Base-by-base conservation (phyloP, 2,888 invertebrate species). In the Rotaria macrura region DNA sequence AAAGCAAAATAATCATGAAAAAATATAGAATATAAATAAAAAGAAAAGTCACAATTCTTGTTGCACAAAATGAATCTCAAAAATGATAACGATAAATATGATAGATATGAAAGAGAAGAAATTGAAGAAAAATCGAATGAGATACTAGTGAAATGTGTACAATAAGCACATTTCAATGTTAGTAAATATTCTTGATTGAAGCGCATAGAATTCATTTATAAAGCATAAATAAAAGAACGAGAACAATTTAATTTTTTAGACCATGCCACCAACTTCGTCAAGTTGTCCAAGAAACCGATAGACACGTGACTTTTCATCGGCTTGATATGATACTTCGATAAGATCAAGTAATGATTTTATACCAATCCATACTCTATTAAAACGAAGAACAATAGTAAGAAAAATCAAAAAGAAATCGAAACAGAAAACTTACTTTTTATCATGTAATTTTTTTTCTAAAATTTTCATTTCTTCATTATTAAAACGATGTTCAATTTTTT, bases 271-370 rank as follows among this genome's bases (percentile, higher is more conserved):
- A 1, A 79, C 40, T 72, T 86, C 86, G 40, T 86, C 86, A 14
- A 86, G 54, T 34, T 72, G 54, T 23, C 23, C 40, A 49, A 86
- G 38, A 65, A 86, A 86, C 49, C 84, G 72, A 20, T 54, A 43
- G n/a, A 84, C 84, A 83, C 84, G 47, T 72, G 84, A 74, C 47
- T 14, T 84, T 38, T 86, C 86, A 57, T 84, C 84, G 3, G 86
- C 85, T 72, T 86, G 86, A 38, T 79, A 83, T 10, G 85, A 55
- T 20, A 85, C 85, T 72, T 86, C 86, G 25, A 86, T 83, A 14
- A 57, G 34, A 85, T 86, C 86, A 34, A 86, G 38, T 40, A 86
- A 84, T 29, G 85, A 57, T 43, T 86, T 86, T 29, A 86, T 84
- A 57, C 86, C 86, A 57, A 86, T 86, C 34, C 65, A 85, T 38